Base-by-base conservation (phyloP, 2,888 invertebrate species). In the Globia sparganii region DNA sequence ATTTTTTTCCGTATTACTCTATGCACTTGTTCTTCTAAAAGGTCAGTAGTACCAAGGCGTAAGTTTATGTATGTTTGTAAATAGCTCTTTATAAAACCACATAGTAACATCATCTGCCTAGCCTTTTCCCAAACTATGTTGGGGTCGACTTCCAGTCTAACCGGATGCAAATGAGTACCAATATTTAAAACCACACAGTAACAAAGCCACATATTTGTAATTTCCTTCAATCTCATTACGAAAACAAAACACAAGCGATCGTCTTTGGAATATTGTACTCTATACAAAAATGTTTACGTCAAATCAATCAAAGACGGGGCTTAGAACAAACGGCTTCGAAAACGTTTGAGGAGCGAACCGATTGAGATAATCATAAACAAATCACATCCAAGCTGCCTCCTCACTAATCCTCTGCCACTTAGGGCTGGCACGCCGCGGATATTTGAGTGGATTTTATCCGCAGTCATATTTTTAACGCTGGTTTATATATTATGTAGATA, bases 311-410 rank as follows among this genome's bases (percentile, higher is more conserved):
- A 77, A 85, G 69, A 25, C n/a, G 59, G 49, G 62, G 61, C 71
- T 76, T 65, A 77, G 66, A 87, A 79, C 81, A 81, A 87, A 79
- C 80, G 81, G 79, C 65, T 85, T 68, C 59, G 75, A 68, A 70
- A 87, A 74, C 77, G 80, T 77, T 76, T 46, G 75, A 80, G 74
- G 28, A 85, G 71, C 53, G 71, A 69, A 74, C 43, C 73, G 77
- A 72, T 86, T 75, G 71, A 84, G 79, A 88, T 87, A 84, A 87
- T 87, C 80, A 87, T 87, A 88, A 87, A 88, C 86, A 88, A 87
- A 87, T 88, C 87, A 86, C 80, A 84, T 72, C 62, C 81, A 77
- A 70, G 73, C 75, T 77, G 81, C 78, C 68, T 85, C 37, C 73
- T 28, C 73, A 79, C 81, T 88, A 85, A 87, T 87, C 83, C 80